Evolutionary conservation across 1,140 invertebrate species (phyloP), one percentile per base, ranked within the genome.

Genomic region (Eueides isabella): DNA sequence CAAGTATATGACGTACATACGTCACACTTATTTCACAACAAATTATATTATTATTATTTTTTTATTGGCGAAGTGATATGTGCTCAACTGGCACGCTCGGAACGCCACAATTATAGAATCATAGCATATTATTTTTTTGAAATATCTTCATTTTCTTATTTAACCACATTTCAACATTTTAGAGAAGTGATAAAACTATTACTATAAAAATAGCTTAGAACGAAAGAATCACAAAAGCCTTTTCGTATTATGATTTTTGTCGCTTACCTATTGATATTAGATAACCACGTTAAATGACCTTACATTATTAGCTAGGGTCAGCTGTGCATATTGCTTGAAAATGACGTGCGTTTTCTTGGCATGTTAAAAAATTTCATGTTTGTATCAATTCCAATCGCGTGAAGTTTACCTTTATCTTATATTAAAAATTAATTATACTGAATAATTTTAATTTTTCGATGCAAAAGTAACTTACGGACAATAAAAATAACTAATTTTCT

Each of bases 141-240:
- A 38, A 38, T 16, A 38, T 38, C 6, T 23, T 55, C 6, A 23
- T 11, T 26, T 55, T 55, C 48, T 55, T 55, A 55, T 55, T 55
- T 55, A 55, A 55, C 48, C 26, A 55, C 48, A 55, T 55, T 55
- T 23, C n/a, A 55, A 26, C n/a, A 55, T 55, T 55, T 55, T 55
- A 55, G 48, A 55, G 48, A 55, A 55, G 48, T 55, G 48, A 55
- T 55, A 61, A 41, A 69, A 33, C 67, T 69, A 69, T 69, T 30
- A 29, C 67, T 69, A 69, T 41, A 61, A 69, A 69, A 69, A 69
- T 69, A 69, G 67, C 67, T 69, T 69, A 69, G 35, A 69, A 61
- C 16, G 48, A 61, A 69, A 68, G 29, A 69, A 69, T 69, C 31
- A 69, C 67, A 69, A 69, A 69, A 69, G 67, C 67, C 31, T 69